phyloP scores from a whole-genome alignment of 1,140 invertebrate species.

The Bradysia coprophila region DNA sequence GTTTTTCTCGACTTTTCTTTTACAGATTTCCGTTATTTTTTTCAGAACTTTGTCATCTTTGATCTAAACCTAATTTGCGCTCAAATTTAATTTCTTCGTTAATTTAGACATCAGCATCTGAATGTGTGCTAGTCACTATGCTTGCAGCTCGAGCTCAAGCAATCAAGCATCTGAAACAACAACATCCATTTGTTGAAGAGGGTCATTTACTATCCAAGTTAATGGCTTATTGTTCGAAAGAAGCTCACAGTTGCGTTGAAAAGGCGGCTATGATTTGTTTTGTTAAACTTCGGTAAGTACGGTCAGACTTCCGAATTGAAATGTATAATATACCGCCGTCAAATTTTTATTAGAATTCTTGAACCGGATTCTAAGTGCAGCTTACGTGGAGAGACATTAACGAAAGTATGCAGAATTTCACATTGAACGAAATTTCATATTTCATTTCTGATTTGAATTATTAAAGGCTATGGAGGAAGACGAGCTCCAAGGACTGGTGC shows the following conservation, averaged over 20 bases:
- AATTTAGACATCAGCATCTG: constrained; percentile 57
- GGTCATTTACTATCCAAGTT: constrained; percentile 85
- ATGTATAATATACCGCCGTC: no score
- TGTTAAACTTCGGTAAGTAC: constrained; percentile 91
- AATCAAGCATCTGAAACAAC: constrained; percentile 75
- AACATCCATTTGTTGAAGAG: constrained; percentile 84
- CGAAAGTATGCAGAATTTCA: constrained; percentile 31
- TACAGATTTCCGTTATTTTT: no score
- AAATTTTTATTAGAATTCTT: no score
- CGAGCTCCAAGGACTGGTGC: constrained; percentile 71
- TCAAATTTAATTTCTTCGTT: no score
- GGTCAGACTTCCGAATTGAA: no score
- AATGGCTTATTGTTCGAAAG: constrained; percentile 83
- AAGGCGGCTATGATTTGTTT: constrained; percentile 99
- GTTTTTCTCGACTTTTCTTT: no score
- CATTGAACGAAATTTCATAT: not conserved
- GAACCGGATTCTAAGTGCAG: constrained; percentile 90
- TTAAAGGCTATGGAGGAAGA: constrained; percentile 84
- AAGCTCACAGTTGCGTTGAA: constrained; percentile 98
- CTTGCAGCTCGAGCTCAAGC: constrained; percentile 87
- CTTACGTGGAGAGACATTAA: constrained; percentile 71
- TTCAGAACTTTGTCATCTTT: no score
- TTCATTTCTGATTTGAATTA: not conserved
- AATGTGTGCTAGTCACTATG: constrained; percentile 90
- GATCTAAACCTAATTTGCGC: no score